phyloP scores from a whole-genome alignment of 1,140 invertebrate species.

The Pollicipes pollicipes region DNA sequence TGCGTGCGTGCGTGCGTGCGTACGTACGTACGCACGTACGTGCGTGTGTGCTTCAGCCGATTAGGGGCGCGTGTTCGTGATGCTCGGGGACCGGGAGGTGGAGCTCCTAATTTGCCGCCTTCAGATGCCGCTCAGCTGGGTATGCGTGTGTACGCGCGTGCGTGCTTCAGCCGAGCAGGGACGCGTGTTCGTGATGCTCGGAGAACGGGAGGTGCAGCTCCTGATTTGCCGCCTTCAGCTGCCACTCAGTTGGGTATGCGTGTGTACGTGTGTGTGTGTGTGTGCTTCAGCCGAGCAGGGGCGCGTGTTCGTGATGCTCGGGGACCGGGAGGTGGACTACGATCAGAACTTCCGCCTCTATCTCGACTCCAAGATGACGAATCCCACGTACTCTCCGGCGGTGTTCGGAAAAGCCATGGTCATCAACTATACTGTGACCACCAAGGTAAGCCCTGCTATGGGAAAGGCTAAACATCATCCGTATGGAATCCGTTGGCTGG shows the following conservation, averaged over 20 bases:
- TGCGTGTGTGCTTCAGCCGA: no score
- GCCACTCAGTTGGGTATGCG: no score
- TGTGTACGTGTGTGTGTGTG: no score
- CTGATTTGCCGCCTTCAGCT: no score
- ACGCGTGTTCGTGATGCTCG: no score
- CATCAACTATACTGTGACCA: constrained; percentile 78
- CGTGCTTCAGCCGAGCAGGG: constrained; percentile 39
- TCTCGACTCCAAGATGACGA: constrained; percentile 67
- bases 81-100: constrained; percentile 69
- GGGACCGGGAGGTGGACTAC: constrained; percentile 73
- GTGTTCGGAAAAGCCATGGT: constrained; percentile 68
- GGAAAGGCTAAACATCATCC: constrained; percentile 62
- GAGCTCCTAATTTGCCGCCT: no score
- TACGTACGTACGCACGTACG: no score
- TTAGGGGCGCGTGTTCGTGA: constrained; percentile 53
- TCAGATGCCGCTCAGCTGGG: no score
- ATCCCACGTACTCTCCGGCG: constrained; percentile 64
- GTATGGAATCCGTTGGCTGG: constrained; percentile 67
- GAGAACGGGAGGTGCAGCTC: no score
- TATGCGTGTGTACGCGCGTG: no score
- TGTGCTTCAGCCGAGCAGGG: no score
- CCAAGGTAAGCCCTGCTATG: constrained; percentile 55
- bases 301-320: constrained; percentile 58
- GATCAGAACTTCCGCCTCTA: constrained; percentile 71
- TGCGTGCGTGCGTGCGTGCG: no score